phyloP scores from a whole-genome alignment of 2,113 vertebrate genomes.

The Synodontis membranacea region DNA sequence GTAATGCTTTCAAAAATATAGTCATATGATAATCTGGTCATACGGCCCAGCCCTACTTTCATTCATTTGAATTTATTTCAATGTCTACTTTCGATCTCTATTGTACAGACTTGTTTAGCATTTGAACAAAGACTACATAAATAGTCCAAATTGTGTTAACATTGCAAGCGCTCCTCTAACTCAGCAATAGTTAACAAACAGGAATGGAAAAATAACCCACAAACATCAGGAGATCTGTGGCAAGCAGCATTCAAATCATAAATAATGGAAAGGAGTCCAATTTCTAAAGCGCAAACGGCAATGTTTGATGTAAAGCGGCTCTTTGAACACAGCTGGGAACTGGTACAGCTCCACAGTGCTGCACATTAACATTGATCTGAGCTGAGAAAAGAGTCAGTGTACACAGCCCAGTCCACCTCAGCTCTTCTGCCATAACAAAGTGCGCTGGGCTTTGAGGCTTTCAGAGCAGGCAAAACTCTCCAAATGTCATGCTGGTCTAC shows the following conservation, averaged over 20 bases:
- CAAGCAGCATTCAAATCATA: constrained; percentile 39
- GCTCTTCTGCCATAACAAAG: constrained; percentile 15
- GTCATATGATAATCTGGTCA: neutral
- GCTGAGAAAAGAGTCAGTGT: constrained; percentile 22
- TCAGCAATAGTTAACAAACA: constrained; percentile 27
- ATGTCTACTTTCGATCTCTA: neutral
- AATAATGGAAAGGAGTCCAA: constrained; percentile 43
- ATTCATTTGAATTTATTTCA: neutral
- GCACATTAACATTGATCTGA: constrained; percentile 58
- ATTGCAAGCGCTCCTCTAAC: neutral
- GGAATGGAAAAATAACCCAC: constrained; percentile 1
- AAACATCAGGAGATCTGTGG: constrained; percentile 23
- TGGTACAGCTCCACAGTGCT: constrained; percentile 52
- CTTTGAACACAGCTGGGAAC: constrained; percentile 40
- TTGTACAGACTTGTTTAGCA: neutral
- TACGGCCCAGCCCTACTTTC: no score
- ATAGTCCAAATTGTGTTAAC: neutral
- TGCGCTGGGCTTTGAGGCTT: constrained; percentile 13
- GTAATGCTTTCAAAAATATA: neutral
- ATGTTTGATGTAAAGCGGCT: constrained; percentile 56
- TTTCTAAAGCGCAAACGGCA: constrained; percentile 53
- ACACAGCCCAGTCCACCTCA: neutral
- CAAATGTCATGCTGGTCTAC: constrained; percentile 29
- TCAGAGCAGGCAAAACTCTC: constrained; percentile 28
- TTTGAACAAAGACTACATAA: neutral